phyloP scores from a whole-genome alignment of 2,888 invertebrate genomes.

The Thymelicus acteon region DNA sequence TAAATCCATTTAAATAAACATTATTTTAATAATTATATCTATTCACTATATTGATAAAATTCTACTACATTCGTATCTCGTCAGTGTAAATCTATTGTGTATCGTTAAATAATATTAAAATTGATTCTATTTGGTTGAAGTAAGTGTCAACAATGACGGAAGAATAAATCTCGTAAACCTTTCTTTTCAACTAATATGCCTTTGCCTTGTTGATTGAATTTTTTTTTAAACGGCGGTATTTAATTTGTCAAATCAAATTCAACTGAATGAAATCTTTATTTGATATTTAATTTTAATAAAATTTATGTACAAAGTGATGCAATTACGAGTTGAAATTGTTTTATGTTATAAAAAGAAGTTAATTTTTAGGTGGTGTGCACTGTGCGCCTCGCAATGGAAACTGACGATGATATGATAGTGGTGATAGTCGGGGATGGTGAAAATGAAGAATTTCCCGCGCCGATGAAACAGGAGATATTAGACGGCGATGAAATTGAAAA shows the following conservation, averaged over 20 bases:
- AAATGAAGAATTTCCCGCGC: slow-evolving; percentile 39
- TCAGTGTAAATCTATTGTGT: neutral
- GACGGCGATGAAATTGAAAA: slow-evolving; percentile 50
- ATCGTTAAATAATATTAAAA: neutral
- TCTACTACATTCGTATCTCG: neutral
- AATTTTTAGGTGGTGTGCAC: slow-evolving; percentile 15
- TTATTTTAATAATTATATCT: neutral
- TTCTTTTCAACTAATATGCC: slow-evolving; percentile 18
- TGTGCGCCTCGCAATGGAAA: slow-evolving; percentile 44
- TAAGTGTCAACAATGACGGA: neutral
- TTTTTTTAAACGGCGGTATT: slow-evolving; percentile 17
- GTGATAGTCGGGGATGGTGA: slow-evolving; percentile 55
- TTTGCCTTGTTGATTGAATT: slow-evolving; percentile 19
- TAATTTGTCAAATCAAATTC: slow-evolving; percentile 14
- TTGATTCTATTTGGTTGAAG: too few species aligned
- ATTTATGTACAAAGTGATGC: neutral
- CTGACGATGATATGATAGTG: slow-evolving; percentile 56
- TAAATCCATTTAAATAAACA: neutral
- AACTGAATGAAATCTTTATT: neutral
- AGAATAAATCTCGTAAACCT: slow-evolving; percentile 7
- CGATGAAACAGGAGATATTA: slow-evolving; percentile 49
- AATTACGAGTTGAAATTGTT: neutral
- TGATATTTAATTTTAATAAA: neutral
- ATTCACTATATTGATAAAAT: neutral
- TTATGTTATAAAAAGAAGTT: neutral